These are phyloP conservation scores for Ia io DNA, from an alignment of 2,113 vertebrate genomes.

Conservation along the genomic window DNA sequence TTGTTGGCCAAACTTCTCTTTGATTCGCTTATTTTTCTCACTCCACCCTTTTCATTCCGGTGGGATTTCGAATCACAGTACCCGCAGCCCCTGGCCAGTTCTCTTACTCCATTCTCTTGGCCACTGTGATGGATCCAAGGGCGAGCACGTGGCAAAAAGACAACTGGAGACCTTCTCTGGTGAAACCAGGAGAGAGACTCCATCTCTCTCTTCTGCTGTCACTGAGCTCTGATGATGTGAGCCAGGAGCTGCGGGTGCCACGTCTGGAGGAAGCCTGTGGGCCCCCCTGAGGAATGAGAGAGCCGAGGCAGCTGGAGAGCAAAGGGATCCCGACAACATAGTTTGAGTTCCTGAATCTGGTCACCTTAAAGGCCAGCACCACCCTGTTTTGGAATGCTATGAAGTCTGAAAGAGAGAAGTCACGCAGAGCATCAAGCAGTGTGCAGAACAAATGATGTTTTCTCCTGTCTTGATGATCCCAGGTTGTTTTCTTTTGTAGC, in stretches of 20 bases:
- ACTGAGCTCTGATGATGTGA: background rate
- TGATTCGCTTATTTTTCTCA: background rate
- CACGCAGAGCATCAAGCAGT: background rate
- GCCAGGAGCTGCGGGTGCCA: background rate
- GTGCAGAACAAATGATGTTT: background rate
- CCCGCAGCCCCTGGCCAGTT: background rate
- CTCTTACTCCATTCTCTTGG: background rate
- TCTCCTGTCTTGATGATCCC: background rate
- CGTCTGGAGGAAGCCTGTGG: background rate
- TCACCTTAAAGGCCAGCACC: background rate
- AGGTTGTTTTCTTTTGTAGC: background rate
- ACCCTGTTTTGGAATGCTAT: background rate
- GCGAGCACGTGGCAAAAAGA: background rate
- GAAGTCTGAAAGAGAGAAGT: background rate
- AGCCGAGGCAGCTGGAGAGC: background rate
- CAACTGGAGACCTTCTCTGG: background rate
- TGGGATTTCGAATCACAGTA: background rate
- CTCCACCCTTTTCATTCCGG: background rate
- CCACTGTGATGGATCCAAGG: background rate
- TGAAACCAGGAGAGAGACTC: background rate
- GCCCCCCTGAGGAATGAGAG: background rate
- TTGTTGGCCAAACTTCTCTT: background rate
- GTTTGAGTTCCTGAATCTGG: background rate
- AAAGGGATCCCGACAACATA: background rate
- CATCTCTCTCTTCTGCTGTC: background rate